Base-by-base conservation (phyloP, 2,797 vertebrate genomes). In the Arnoldichthys spilopterus region DNA sequence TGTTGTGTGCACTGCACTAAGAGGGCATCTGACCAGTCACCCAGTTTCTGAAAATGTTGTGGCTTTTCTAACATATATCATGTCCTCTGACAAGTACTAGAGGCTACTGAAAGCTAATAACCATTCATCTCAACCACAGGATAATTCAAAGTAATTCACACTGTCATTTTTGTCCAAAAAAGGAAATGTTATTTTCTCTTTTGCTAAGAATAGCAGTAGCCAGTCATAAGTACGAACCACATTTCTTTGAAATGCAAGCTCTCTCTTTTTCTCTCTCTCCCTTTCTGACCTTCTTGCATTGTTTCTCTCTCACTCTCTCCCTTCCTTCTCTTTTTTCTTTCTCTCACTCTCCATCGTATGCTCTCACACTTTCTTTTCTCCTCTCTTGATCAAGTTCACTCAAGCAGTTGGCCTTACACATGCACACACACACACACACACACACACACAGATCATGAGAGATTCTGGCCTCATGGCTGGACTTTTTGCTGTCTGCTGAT, bases 401-500 rank as follows among this genome's bases (percentile, higher is more conserved):
- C 26, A 49, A 45, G 61, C 72, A 54, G 34, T 47, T 63, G 47
- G 26, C 80, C 54, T 61, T 16, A 49, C 37, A 67, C 56, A 12
- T 26, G 26, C 59, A 34, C 67, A 67, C 26, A 34, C 40, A 24
- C 18, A 40, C 28, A 26, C 68, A 53, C 40, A 34, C 40, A 26
- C 53, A 53, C 5, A 9, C 28, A 51, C 15, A 34, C 5, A 45
- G 45, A 66, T 68, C 66, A 77, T 72, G 34, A 79, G 63, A 77
- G 79, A 79, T 63, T 76, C 56, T 77, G 76, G 76, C 74, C 70
- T 18, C 59, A 74, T 81, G 58, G 43, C 77, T 72, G 74, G 62
- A 85, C 75, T 78, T 79, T 47, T 79, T 83, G 77, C 79, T 80
- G 40, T 85, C 54, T 82, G 76, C 43, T 73, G 80, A 79, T 79